Conservation (phyloP, 2,888 invertebrate species). For the Trachelus stipa region DNA sequence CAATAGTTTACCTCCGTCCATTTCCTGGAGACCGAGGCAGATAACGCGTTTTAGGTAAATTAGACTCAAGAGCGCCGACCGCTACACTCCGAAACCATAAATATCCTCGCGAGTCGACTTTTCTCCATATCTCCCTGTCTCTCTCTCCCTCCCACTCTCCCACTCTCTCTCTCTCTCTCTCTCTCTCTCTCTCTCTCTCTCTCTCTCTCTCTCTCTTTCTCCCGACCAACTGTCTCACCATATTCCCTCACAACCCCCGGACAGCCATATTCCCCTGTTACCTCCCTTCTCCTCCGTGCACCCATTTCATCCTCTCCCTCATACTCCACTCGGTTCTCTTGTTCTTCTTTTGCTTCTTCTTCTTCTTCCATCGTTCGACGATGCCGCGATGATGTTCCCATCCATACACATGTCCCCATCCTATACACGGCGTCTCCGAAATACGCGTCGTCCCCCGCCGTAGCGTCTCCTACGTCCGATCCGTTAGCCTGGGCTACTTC, state of each 20-base stretch:
- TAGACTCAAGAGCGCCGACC: conserved; percentile 33
- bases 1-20: conserved; percentile 37
- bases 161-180: no score
- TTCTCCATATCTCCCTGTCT: conserved; percentile 5
- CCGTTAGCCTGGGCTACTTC: not conserved
- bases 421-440: not conserved
- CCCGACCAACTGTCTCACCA: not conserved
- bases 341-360: not conserved
- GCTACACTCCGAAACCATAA: conserved; percentile 33
- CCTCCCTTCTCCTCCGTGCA: not conserved
- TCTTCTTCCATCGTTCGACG: conserved; percentile 6
- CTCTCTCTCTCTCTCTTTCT: not conserved
- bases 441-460: not conserved
- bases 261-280: not conserved
- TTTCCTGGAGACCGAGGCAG: conserved; percentile 24
- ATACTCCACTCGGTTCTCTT: not conserved
- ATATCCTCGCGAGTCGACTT: conserved; percentile 18
- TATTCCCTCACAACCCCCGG: not conserved
- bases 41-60: conserved; percentile 53
- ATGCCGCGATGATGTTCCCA: conserved; percentile 21
- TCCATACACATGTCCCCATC: not conserved
- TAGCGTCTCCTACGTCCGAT: not conserved
- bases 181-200: not conserved
- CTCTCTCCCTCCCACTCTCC: not conserved
- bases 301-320: not conserved